Base-by-base conservation (phyloP, 2,888 invertebrate genomes). In the Eupeodes luniger region DNA sequence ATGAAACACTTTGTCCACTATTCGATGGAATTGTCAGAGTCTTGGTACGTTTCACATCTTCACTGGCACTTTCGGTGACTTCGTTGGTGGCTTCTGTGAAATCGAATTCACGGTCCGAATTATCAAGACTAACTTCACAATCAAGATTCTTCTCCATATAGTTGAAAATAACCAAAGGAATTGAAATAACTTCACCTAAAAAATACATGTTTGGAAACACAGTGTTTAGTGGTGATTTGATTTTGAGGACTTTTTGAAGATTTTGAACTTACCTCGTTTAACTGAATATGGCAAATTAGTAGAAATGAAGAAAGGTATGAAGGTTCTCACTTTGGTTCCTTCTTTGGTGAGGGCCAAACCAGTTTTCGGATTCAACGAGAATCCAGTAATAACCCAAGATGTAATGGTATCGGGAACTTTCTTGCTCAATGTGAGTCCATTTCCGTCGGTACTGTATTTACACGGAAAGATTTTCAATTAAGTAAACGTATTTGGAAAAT, bases 201-300 rank as follows among this genome's bases (percentile, higher is more conserved):
- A 14, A 95, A 66, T 40, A 5, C 1, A 27, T 27, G 27, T 27
- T 27, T 27, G 2, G 27, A 27, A 27, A 27, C 27, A 27, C 27
- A 27, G 27, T 27, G 27, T 27, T 27, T 27, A 27, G 27, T 27
- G 27, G 27, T 2, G 2, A 1, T 27, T 27, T 27, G 4, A 47
- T 47, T 14, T 14, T 40, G 40, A 40, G 40, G 0, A 44, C 1
- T 44, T 12, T 27, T n/a, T 4, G 5, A 9, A 47, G 4, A 61
- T 12, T 1, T 36, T 55, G 51, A 6, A 96, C 94, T 99, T 98
- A 76, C 98, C 98, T 84, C 96, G 95, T 91, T 98, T 97, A 7
- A 99, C 96, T 0, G 97, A 96, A 91, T 97, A 97, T 0, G 99
- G 99, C 59, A 99, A 94, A 92, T 98, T 97, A 27, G 98, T 95